Conservation (phyloP, 2,888 invertebrate genomes). For the Catocala fraxini region DNA sequence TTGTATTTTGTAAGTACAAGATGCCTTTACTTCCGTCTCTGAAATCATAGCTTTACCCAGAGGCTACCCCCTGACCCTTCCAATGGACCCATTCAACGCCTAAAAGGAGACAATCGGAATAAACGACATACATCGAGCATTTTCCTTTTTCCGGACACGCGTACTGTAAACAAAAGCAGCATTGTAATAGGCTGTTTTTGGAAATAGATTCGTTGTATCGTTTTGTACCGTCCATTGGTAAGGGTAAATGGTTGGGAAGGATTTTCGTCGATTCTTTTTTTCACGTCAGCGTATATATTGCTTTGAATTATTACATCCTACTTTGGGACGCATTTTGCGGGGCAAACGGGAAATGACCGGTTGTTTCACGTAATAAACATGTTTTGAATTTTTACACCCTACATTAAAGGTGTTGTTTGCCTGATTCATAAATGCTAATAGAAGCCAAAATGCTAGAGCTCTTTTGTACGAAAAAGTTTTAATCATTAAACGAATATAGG, state of each 20-base stretch:
- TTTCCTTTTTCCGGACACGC: constrained; percentile 58
- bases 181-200: constrained; percentile 50
- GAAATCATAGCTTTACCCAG: constrained; percentile 30
- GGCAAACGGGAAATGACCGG: constrained; percentile 42
- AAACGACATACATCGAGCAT: constrained; percentile 60
- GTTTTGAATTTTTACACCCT: constrained; percentile 39
- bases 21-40: constrained; percentile 22
- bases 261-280: constrained; percentile 52
- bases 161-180: constrained; percentile 63
- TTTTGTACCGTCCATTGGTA: constrained; percentile 37
- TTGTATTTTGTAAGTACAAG: constrained; percentile 22
- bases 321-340: constrained; percentile 34
- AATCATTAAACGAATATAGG: constrained; percentile 11
- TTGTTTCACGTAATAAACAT: constrained; percentile 51
- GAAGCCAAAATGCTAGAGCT: constrained; percentile 12
- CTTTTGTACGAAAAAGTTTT: constrained; percentile 22
- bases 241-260: constrained; percentile 42
- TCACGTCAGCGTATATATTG: constrained; percentile 51
- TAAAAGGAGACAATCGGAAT: constrained; percentile 56
- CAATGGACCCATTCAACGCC: constrained; percentile 52
- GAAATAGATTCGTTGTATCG: constrained; percentile 55
- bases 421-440: constrained; percentile 31
- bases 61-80: constrained; percentile 34
- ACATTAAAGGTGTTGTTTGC: constrained; percentile 35
- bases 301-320: constrained; percentile 52